phyloP scores from a whole-genome alignment of 2,797 vertebrate genomes.

The Girardinus metallicus region DNA sequence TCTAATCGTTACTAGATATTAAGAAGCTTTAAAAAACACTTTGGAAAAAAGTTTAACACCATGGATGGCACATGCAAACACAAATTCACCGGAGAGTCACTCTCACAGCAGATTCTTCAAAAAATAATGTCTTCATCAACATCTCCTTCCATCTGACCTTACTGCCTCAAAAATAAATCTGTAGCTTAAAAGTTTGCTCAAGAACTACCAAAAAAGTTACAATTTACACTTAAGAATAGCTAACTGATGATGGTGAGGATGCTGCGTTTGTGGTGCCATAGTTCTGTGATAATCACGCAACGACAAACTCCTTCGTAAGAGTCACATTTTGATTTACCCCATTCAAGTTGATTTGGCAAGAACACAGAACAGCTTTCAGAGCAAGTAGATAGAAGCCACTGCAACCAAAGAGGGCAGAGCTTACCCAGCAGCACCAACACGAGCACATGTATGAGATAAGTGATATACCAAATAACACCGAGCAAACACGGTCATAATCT shows the following conservation, averaged over 20 bases:
- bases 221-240: background rate
- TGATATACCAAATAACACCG: background rate
- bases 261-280: background rate
- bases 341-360: background rate
- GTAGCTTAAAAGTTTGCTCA: background rate
- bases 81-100: background rate
- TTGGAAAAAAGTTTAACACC: background rate
- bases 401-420: background rate
- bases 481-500: background rate
- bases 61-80: background rate
- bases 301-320: background rate
- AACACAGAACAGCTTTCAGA: background rate
- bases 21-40: background rate
- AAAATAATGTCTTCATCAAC: background rate
- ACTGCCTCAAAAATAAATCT: background rate
- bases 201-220: background rate
- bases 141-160: background rate
- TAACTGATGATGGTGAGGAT: background rate
- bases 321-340: background rate
- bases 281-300: background rate
- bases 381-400: background rate
- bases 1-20: background rate
- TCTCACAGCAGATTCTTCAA: background rate
- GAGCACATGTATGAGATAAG: background rate
- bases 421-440: background rate